Percentiles rank a stretch among this genome's conserved stretches.
Evolutionary conservation across 2,888 invertebrate species (phyloP).

Genomic region (Diarsia mendica): DNA sequence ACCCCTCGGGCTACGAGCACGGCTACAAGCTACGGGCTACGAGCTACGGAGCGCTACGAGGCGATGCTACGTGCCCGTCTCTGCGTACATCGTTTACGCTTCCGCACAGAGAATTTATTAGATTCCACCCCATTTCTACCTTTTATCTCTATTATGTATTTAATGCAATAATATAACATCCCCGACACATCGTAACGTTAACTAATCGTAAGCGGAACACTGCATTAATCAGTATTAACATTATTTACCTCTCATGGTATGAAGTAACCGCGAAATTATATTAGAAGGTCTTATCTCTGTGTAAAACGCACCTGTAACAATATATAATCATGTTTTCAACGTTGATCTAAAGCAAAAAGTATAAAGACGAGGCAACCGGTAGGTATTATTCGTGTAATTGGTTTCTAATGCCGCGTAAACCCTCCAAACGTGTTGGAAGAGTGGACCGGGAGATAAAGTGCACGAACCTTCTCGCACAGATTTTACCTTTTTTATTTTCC

Average conservation of each 20-base stretch:
- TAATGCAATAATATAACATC: slow-evolving; percentile 80
- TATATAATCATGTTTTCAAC: slow-evolving; percentile 44
- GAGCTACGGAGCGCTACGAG: slow-evolving; percentile 72
- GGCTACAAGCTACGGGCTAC: slow-evolving; percentile 67
- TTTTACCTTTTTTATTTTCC: slow-evolving; percentile 70
- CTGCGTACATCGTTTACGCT: slow-evolving; percentile 88
- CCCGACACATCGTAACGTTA: slow-evolving; percentile 73
- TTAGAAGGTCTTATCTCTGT: slow-evolving; percentile 1
- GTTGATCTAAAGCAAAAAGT: slow-evolving; percentile 63
- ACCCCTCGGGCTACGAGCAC: slow-evolving; percentile 73
- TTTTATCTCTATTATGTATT: slow-evolving; percentile 87
- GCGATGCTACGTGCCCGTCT: slow-evolving; percentile 86
- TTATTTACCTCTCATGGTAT: slow-evolving; percentile 52
- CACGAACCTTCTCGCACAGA: slow-evolving; percentile 74
- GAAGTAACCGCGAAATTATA: slow-evolving; percentile 34
- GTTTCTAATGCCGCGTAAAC: slow-evolving; percentile 90
- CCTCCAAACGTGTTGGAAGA: slow-evolving; percentile 89
- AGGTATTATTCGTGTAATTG: slow-evolving; percentile 89
- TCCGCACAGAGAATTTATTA: slow-evolving; percentile 88
- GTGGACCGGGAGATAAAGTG: slow-evolving; percentile 89
- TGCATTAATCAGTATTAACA: slow-evolving; percentile 70
- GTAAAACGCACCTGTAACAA: slow-evolving; percentile 9
- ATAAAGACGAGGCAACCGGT: slow-evolving; percentile 67
- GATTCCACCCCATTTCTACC: slow-evolving; percentile 87
- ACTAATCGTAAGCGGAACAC: slow-evolving; percentile 72